Percentiles rank a stretch among this genome's conserved stretches.
These are phyloP conservation scores for Himalopsyche phryganea DNA, from an alignment of 1,140 invertebrate species.

Conservation along the genomic window DNA sequence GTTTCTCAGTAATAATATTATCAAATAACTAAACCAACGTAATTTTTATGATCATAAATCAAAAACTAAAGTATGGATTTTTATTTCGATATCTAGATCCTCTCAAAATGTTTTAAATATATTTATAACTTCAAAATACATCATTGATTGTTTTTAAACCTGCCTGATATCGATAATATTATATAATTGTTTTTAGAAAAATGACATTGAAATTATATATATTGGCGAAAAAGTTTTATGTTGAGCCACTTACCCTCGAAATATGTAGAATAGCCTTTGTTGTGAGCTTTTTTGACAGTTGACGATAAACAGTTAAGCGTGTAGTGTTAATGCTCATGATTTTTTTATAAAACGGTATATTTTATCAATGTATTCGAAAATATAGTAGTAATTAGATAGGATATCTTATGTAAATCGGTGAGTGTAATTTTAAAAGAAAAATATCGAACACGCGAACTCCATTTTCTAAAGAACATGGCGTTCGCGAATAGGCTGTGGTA, in stretches of 20 bases:
- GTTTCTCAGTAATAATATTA: no score
- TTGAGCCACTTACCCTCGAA: not conserved
- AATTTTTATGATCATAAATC: no score
- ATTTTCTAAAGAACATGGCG: slow-evolving; percentile 24
- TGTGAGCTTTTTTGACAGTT: slow-evolving; percentile 53
- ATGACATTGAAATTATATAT: no score
- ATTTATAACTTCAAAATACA: no score
- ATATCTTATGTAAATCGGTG: slow-evolving; percentile 7
- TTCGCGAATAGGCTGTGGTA: not conserved
- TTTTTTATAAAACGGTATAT: slow-evolving; percentile 12
- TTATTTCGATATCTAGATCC: no score
- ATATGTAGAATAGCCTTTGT: slow-evolving; percentile 39
- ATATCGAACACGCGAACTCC: slow-evolving; percentile 13
- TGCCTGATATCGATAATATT: no score
- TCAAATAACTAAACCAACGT: no score
- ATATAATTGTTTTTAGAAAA: no score
- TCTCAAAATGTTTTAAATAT: no score
- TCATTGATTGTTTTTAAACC: no score
- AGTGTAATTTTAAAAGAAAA: slow-evolving; percentile 17
- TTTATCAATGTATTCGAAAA: not conserved
- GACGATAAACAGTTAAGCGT: slow-evolving; percentile 19
- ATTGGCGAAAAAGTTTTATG: no score
- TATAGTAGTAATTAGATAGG: not conserved
- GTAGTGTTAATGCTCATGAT: slow-evolving; percentile 8
- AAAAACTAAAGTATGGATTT: no score